Base-by-base conservation (phyloP, 2,888 invertebrate species). In the Brenthis daphne region DNA sequence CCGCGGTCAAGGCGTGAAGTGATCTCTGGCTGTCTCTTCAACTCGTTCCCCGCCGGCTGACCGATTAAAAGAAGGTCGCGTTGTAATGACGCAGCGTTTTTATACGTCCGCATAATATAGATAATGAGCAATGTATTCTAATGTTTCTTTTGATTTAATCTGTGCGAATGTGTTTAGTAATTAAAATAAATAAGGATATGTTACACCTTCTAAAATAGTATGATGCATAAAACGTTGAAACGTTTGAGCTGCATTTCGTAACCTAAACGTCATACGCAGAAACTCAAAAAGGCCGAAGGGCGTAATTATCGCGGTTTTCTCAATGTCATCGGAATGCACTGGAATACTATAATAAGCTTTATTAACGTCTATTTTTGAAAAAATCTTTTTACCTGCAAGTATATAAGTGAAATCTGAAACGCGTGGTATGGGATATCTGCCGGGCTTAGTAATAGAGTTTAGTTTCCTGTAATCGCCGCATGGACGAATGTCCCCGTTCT, bases 241-340 rank as follows among this genome's bases (percentile, higher is more conserved):
- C 1, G 64, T 56, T 48, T 56, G 56, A 11, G 48, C 63, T 1
- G 68, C 64, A 11, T 57, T 61, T 3, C 57, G 37, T 3, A 71
- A 13, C 0, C 71, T 69, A 13, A 67, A 69, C 6, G 4, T 24
- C 60, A 67, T 64, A 1, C 67, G 33, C 2, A 58, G 63, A 53
- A 69, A 69, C 24, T 64, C 64, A 13, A 55, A 61, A 0, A 67
- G 14, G 0, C 67, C 60, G 29, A 55, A 64, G 12, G 64, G 69
- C 3, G 67, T 68, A 24, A 53, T 70, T 50, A 69, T 65, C 1
- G 71, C 73, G 1, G 72, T 75, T 64, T 74, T 74, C 6, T 65
- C 6, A 13, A 58, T 47, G 20, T 58, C 58, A 1, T 20, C 13
- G 6, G 14, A n/a, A 43, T 6, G 8, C 13, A 47, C 60, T 6